Evolutionary conservation across 2,113 vertebrate genomes (phyloP).

Genomic region (Dasypus novemcinctus): DNA sequence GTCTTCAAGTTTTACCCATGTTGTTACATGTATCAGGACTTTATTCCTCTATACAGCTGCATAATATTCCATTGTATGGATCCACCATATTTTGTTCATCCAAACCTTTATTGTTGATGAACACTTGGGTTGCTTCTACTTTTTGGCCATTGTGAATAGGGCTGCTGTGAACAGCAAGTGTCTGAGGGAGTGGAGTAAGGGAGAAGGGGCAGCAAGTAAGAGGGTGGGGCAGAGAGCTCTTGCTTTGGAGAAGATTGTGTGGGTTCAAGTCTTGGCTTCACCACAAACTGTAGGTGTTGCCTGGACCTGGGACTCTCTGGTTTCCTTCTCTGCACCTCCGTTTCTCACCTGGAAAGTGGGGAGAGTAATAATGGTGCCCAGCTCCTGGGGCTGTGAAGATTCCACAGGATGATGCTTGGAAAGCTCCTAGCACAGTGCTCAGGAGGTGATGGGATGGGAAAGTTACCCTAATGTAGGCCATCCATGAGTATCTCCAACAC

Average conservation of each 20-base stretch:
- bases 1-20: too few relatives aligned
- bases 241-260: background rate
- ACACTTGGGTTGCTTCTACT: too few relatives aligned
- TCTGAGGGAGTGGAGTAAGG: too few relatives aligned
- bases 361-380: background rate
- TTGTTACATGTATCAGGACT: too few relatives aligned
- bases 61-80: too few relatives aligned
- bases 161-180: too few relatives aligned
- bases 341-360: background rate
- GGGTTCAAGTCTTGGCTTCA: background rate
- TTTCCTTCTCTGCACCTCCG: background rate
- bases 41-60: too few relatives aligned
- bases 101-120: too few relatives aligned
- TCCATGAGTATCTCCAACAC: background rate
- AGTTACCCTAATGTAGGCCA: background rate
- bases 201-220: background rate
- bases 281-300: fast-evolving
- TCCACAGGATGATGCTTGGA: fast-evolving
- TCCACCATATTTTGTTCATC: too few relatives aligned
- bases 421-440: background rate
- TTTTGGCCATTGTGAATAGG: too few relatives aligned
- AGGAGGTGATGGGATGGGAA: background rate
- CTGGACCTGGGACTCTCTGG: background rate
- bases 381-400: background rate
- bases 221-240: too few relatives aligned